Conservation (phyloP, 1,140 invertebrate genomes). For the Papilio aristodemus region DNA sequence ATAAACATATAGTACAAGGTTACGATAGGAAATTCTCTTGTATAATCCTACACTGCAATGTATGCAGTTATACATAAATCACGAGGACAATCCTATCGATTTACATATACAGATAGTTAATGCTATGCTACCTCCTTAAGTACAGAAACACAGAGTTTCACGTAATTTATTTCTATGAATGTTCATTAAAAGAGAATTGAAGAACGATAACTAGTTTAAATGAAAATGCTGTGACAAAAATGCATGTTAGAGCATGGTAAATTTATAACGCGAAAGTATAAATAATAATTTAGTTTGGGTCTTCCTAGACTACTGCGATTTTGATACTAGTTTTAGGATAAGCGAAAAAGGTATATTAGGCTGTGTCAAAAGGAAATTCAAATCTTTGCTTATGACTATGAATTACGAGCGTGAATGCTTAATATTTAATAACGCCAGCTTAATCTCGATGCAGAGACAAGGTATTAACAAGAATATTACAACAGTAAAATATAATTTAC, state of each 20-base stretch:
- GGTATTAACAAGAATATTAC: conserved; percentile 19
- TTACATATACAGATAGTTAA: background rate
- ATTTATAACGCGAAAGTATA: no score
- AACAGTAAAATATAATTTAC: conserved; percentile 8
- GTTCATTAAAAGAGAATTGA: no score
- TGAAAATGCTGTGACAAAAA: no score
- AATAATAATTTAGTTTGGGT: no score
- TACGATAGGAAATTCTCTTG: background rate
- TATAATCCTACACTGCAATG: conserved; percentile 1
- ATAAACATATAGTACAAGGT: conserved; percentile 6
- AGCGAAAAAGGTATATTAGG: background rate
- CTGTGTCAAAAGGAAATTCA: background rate
- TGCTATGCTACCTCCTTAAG: background rate
- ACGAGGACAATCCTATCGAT: conserved; percentile 9
- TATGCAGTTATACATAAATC: background rate
- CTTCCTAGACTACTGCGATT: no score
- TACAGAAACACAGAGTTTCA: background rate
- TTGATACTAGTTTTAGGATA: no score
- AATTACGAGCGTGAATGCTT: background rate
- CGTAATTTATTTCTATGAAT: background rate
- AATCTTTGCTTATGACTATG: background rate
- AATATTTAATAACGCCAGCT: background rate
- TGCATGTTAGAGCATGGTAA: no score
- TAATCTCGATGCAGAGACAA: background rate
- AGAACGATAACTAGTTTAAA: no score